These are phyloP conservation scores for Pardosa pseudoannulata DNA, from an alignment of 2,888 invertebrate species.

Conservation along the genomic window DNA sequence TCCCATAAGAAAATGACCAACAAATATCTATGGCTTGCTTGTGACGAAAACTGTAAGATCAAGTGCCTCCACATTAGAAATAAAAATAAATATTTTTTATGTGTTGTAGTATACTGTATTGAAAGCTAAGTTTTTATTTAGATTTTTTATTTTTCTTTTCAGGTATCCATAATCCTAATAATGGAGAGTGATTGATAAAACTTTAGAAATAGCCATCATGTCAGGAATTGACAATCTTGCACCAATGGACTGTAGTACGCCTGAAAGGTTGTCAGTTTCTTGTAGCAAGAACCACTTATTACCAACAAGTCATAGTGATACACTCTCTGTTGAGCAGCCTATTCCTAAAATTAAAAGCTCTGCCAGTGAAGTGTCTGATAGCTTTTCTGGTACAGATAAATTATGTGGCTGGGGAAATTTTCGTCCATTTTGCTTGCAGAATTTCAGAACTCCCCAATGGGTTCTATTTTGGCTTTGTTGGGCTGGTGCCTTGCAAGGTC, in stretches of 20 bases:
- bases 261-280: slow-evolving; percentile 32
- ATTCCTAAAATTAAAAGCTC: slow-evolving; percentile 28
- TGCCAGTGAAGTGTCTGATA: slow-evolving; percentile 51
- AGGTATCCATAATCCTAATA: neutral
- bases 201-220: neutral
- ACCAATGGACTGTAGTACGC: slow-evolving; percentile 6
- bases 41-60: no score
- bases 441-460: slow-evolving; percentile 87
- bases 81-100: no score
- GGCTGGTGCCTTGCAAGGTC: slow-evolving; percentile 89
- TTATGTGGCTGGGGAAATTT: slow-evolving; percentile 84
- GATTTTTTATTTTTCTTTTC: slow-evolving; percentile 9
- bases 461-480: slow-evolving; percentile 88
- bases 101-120: no score
- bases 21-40: no score
- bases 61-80: no score
- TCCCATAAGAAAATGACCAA: no score
- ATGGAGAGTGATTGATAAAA: neutral
- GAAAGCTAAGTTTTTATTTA: no score
- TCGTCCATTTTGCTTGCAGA: slow-evolving; percentile 82
- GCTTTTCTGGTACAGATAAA: slow-evolving; percentile 75
- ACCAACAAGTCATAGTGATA: slow-evolving; percentile 19
- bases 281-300: slow-evolving; percentile 55
- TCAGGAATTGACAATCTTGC: slow-evolving; percentile 11
- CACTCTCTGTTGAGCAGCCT: slow-evolving; percentile 24